Evolutionary conservation across 2,113 vertebrate species (phyloP).

Genomic region (Halcyon malimbica): DNA sequence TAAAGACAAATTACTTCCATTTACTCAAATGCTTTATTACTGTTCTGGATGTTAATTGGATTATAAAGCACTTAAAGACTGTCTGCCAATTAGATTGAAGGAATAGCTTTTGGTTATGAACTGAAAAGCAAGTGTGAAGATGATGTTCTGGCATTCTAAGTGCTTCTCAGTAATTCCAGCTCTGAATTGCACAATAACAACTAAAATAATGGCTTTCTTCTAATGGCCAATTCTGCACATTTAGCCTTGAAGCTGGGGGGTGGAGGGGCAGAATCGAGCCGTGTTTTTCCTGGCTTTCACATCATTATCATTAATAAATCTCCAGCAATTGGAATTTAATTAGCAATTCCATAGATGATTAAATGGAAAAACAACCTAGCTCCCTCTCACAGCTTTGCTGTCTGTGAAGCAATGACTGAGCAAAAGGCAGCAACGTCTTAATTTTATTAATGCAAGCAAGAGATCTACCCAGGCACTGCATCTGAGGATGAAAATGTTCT

Average conservation of each 20-base stretch:
- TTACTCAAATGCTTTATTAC: neutral
- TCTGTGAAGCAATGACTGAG: neutral
- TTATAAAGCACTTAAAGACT: neutral
- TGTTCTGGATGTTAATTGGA: slow-evolving; percentile 7
- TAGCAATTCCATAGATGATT: neutral
- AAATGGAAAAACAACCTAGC: neutral
- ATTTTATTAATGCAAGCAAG: neutral
- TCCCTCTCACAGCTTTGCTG: neutral
- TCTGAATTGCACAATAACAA: neutral
- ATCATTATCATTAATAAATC: neutral
- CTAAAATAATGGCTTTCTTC: neutral
- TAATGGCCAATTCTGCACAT: neutral
- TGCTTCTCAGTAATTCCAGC: neutral
- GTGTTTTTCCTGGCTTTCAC: neutral
- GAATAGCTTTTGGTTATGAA: neutral
- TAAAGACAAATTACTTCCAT: neutral
- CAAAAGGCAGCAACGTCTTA: neutral
- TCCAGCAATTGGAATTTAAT: neutral
- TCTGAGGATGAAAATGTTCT: neutral
- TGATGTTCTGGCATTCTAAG: neutral
- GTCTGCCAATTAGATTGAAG: neutral
- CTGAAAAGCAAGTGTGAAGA: neutral
- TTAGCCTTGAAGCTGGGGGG: neutral
- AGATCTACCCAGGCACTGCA: neutral
- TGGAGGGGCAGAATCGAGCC: neutral